Conservation (phyloP, 2,888 invertebrate species). For the Apamea sordens region DNA sequence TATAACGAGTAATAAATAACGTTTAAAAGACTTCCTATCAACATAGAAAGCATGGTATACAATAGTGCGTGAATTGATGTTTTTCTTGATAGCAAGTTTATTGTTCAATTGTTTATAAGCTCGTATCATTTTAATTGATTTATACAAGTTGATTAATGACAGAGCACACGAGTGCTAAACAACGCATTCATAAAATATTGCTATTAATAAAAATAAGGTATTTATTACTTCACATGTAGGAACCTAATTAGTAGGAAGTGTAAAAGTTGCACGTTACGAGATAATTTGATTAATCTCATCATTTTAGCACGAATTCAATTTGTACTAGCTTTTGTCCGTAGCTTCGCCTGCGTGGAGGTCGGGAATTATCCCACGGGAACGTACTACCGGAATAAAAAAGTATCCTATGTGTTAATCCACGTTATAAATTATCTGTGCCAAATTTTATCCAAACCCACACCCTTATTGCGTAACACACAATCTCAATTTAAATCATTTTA, state of each 20-base stretch:
- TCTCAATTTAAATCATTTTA: not conserved
- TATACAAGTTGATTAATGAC: constrained; percentile 27
- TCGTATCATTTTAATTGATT: constrained; percentile 45
- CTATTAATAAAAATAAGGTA: constrained; percentile 23
- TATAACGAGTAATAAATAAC: constrained; percentile 22
- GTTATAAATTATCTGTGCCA: not conserved
- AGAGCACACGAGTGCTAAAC: constrained; percentile 18
- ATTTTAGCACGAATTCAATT: not conserved
- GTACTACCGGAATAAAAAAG: not conserved
- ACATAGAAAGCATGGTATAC: constrained; percentile 23
- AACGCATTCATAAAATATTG: constrained; percentile 20
- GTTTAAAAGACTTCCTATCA: constrained; percentile 18
- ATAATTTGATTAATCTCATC: not conserved
- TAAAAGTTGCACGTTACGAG: not conserved
- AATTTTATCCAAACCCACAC: not conserved
- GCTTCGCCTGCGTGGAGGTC: too few species aligned
- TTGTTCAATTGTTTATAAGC: constrained; percentile 51
- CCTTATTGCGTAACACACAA: not conserved
- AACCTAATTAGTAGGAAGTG: not conserved
- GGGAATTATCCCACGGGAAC: not conserved
- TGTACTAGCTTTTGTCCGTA: not conserved
- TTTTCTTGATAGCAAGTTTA: constrained; percentile 38
- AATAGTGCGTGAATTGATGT: constrained; percentile 17
- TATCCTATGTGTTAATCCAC: not conserved
- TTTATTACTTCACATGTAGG: constrained; percentile 18